Evolutionary conservation across 2,113 vertebrate genomes (phyloP), one percentile per base, ranked within the genome.

Genomic region (Bubalus kerabau): DNA sequence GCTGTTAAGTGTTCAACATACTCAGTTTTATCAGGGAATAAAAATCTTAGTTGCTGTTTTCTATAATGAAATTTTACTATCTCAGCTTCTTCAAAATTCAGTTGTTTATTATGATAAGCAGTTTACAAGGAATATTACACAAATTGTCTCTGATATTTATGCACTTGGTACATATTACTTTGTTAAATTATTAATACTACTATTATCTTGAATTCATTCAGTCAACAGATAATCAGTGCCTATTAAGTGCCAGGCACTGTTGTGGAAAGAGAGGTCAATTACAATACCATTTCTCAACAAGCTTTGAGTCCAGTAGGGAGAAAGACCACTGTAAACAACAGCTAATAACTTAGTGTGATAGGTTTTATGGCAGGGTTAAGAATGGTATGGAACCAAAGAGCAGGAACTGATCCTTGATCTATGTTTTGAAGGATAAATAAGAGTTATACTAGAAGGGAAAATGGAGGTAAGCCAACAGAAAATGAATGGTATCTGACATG

Each of bases 111-210:
- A 67, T 19, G 32, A 19, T 80, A 93, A 91, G 14, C 19, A 57
- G 54, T 81, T 30, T 74, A 83, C 4, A 90, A 87, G 80, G 87
- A 86, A 87, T 90, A 88, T 24, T 57, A 76, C 2, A 87, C 24
- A 96, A 60, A 97, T 93, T 83, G 16, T 93, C 14, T 91, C 64
- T 90, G 50, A 43, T 54, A 87, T 87, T 96, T 71, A 78, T 78
- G 24, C 74, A 7, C 24, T 11, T 88, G 30, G 9, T 1, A 92
- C 23, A 74, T 93, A 80, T 59, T 83, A 76, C 56, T 92, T 76
- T 92, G 26, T 32, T 76, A 98, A 50, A 80, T 84, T 91, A 62
- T 21, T 85, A 95, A 16, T 62, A 88, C 5, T 96, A 32, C 13
- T 86, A 56, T n/a, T 90, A 91, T 92, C 90, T 86, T 88, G 30